These are phyloP conservation scores for Cynocephalus volans DNA, from an alignment of 2,113 vertebrate species.

Conservation along the genomic window DNA sequence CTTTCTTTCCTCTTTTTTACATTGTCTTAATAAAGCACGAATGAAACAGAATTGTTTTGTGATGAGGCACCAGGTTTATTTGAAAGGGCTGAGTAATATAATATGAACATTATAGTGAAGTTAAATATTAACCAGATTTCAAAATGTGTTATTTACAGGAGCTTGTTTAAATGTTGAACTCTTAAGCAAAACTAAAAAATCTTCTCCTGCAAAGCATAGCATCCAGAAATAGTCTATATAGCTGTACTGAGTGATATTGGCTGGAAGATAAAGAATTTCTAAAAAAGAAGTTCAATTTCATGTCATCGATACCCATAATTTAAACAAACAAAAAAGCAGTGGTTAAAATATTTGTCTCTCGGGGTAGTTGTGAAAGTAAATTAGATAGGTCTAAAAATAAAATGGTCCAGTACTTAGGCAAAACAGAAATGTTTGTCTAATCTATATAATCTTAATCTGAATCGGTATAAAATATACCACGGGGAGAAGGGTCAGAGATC, in stretches of 20 bases:
- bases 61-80: not conserved
- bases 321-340: not conserved
- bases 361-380: not conserved
- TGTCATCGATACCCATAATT: not conserved
- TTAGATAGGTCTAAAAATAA: constrained; percentile 49
- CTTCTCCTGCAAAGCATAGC: not conserved
- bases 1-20: not conserved
- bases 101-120: not conserved
- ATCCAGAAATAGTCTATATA: not conserved
- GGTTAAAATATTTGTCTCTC: constrained; percentile 31
- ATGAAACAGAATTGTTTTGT: constrained; percentile 10
- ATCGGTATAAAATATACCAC: constrained; percentile 27
- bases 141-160: not conserved
- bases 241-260: not conserved
- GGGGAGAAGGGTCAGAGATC: not conserved
- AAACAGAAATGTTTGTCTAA: constrained; percentile 25
- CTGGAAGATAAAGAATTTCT: constrained; percentile 47
- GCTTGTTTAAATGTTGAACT: constrained; percentile 28
- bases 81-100: constrained; percentile 29
- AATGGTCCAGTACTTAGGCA: not conserved
- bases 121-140: constrained; percentile 38
- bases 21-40: constrained; percentile 49
- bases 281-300: constrained; percentile 23
- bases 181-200: constrained; percentile 20
- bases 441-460: constrained; percentile 25